Conservation (phyloP, 1,140 invertebrate genomes). For the Drosophila melanica region DNA sequence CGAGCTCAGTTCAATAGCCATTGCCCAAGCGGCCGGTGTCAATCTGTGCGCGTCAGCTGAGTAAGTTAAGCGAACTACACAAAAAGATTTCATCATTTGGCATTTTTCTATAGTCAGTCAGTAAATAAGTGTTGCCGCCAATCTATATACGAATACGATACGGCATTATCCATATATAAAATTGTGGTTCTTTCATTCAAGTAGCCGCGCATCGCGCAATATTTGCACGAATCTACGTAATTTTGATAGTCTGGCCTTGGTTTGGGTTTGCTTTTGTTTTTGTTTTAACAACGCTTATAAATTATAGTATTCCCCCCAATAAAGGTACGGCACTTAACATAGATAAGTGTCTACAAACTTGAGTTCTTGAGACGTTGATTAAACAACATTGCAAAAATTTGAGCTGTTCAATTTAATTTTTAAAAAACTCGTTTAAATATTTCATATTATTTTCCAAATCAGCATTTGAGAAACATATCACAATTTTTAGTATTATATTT, state of each 20-base stretch:
- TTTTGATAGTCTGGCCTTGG: conserved; percentile 13
- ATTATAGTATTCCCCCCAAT: conserved; percentile 37
- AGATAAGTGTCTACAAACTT: conserved; percentile 27
- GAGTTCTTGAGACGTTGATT: neutral
- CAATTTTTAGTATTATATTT: no score
- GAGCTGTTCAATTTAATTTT: neutral
- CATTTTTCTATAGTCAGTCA: neutral
- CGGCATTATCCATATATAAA: neutral
- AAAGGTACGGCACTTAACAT: conserved; percentile 20
- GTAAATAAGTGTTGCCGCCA: conserved; percentile 10
- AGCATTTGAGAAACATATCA: no score
- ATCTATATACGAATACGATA: conserved; percentile 4
- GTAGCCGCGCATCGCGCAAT: neutral
- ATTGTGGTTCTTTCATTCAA: neutral
- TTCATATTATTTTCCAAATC: no score
- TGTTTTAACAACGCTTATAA: conserved; percentile 27
- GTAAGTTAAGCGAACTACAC: neutral
- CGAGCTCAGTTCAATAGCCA: conserved; percentile 27
- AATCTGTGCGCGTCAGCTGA: neutral
- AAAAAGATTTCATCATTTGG: conserved; percentile 1
- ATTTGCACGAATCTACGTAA: conserved; percentile 15
- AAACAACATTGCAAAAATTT: neutral
- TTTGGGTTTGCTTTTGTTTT: conserved; percentile 5
- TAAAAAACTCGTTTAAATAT: neutral
- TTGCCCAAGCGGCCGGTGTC: conserved; percentile 3